These are phyloP conservation scores for Hiodon alosoides DNA, from an alignment of 2,113 vertebrate species.

Conservation along the genomic window DNA sequence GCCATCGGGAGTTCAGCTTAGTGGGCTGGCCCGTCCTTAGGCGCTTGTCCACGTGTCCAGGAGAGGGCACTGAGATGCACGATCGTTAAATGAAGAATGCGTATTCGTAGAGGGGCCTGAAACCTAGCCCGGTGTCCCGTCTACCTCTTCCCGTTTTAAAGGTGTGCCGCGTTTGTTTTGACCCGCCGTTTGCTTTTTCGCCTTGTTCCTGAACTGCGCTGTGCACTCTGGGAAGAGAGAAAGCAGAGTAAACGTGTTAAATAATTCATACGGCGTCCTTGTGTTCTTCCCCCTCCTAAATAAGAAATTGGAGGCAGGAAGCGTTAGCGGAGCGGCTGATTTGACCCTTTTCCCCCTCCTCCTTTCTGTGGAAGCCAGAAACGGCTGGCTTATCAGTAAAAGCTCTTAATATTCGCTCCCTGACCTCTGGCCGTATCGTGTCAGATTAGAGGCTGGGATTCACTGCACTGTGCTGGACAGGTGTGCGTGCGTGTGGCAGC, in stretches of 20 bases:
- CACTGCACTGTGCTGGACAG: not conserved
- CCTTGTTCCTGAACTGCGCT: slow-evolving; percentile 1
- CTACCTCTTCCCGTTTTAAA: not conserved
- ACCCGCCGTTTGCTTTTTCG: not conserved
- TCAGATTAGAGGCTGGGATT: not conserved
- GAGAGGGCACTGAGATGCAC: no score
- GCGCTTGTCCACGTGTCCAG: no score
- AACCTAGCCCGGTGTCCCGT: not conserved
- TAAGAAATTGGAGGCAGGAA: slow-evolving; percentile 24
- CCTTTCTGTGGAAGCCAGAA: not conserved
- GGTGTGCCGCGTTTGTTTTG: not conserved
- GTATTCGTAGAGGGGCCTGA: no score
- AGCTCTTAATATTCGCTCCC: slow-evolving; percentile 11
- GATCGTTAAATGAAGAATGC: no score
- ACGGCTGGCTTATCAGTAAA: slow-evolving; percentile 7
- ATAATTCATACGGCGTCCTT: slow-evolving; percentile 48
- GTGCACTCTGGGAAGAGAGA: slow-evolving; percentile 24
- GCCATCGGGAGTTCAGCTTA: no score
- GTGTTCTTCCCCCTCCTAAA: slow-evolving; percentile 27
- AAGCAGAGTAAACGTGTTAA: slow-evolving; percentile 44
- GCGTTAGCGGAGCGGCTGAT: not conserved
- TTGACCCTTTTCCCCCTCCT: not conserved
- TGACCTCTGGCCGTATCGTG: slow-evolving; percentile 8
- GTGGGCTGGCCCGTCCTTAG: no score
- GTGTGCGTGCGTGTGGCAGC: not conserved